A percentile compares a stretch with the other conserved stretches of the same genome.
Evolutionary conservation across 2,113 vertebrate species (phyloP).

Genomic region (Ascaphus truei): DNA sequence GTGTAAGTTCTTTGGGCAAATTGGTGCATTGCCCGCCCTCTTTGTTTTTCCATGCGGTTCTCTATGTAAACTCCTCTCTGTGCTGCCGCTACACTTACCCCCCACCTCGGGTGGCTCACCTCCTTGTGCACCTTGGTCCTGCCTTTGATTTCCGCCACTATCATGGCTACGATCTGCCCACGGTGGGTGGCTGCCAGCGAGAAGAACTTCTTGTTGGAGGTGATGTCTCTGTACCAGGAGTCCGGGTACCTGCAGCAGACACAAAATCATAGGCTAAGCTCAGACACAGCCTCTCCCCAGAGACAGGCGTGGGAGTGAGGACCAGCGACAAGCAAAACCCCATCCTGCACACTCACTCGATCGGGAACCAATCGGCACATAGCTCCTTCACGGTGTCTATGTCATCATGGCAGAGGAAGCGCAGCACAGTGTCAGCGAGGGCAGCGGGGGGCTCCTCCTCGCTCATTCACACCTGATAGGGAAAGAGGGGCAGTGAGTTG

Average conservation of each 20-base stretch:
- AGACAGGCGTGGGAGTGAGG: not conserved
- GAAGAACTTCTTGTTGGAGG: slow-evolving; percentile 99
- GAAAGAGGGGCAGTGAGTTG: not conserved
- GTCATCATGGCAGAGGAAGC: slow-evolving; percentile 97
- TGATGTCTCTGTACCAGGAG: slow-evolving; percentile 99
- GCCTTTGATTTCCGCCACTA: slow-evolving; percentile 97
- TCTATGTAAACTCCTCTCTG: too few relatives aligned
- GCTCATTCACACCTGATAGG: slow-evolving; percentile 93
- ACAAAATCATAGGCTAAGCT: not conserved
- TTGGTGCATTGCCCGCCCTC: too few relatives aligned
- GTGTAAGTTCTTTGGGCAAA: too few relatives aligned
- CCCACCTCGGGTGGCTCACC: too few relatives aligned
- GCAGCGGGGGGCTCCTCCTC: slow-evolving; percentile 88
- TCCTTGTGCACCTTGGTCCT: slow-evolving; percentile 98
- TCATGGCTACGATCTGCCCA: slow-evolving; percentile 95
- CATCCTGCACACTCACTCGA: slow-evolving; percentile 73
- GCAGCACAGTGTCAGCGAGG: slow-evolving; percentile 91
- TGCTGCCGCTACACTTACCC: too few relatives aligned
- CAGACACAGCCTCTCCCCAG: not conserved
- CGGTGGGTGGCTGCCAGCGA: slow-evolving; percentile 92
- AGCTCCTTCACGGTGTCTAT: slow-evolving; percentile 95
- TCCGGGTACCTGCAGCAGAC: slow-evolving; percentile 85
- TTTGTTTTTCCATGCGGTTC: too few relatives aligned
- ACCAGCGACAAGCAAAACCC: not conserved
- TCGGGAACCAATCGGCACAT: slow-evolving; percentile 96